A percentile compares a stretch with the other conserved stretches of the same genome.
phyloP scores from a whole-genome alignment of 2,113 vertebrate genomes.

The Uropsilus gracilis region DNA sequence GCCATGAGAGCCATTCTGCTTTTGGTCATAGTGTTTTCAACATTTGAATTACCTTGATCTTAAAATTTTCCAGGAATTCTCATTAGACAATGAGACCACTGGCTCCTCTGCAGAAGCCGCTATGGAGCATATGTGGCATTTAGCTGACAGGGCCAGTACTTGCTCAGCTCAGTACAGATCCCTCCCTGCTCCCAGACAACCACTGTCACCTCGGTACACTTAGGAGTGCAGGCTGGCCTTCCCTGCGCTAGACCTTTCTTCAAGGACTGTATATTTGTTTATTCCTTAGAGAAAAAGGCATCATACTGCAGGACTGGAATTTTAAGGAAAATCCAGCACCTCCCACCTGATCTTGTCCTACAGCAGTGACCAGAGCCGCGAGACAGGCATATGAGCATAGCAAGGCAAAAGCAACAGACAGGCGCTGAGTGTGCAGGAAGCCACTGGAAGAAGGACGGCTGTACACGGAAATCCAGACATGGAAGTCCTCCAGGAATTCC shows the following conservation, averaged over 20 bases:
- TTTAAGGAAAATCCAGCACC: not conserved
- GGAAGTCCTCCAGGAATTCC: slow-evolving; percentile 87
- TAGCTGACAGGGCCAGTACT: not conserved
- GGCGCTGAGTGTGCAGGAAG: slow-evolving; percentile 83
- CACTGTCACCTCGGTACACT: not conserved
- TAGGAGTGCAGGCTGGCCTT: fast-evolving
- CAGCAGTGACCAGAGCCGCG: slow-evolving; percentile 75
- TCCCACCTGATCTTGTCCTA: slow-evolving; percentile 83
- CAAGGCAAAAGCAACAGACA: slow-evolving; percentile 84
- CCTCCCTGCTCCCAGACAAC: not conserved
- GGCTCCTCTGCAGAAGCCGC: too few species aligned
- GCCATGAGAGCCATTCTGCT: not conserved
- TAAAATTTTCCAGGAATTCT: not conserved
- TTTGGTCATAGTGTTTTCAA: not conserved
- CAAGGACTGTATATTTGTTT: fast-evolving
- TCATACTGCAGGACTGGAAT: fast-evolving
- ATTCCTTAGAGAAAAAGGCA: not conserved
- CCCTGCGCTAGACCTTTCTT: not conserved
- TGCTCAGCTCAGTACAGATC: fast-evolving
- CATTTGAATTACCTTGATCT: not conserved
- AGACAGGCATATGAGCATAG: slow-evolving; percentile 83
- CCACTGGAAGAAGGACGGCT: slow-evolving; percentile 81
- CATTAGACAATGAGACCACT: not conserved
- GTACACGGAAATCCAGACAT: slow-evolving; percentile 87
- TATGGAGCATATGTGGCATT: not conserved